Evolutionary conservation across 1,140 invertebrate genomes (phyloP).

Genomic region (Leucophenga varia): DNA sequence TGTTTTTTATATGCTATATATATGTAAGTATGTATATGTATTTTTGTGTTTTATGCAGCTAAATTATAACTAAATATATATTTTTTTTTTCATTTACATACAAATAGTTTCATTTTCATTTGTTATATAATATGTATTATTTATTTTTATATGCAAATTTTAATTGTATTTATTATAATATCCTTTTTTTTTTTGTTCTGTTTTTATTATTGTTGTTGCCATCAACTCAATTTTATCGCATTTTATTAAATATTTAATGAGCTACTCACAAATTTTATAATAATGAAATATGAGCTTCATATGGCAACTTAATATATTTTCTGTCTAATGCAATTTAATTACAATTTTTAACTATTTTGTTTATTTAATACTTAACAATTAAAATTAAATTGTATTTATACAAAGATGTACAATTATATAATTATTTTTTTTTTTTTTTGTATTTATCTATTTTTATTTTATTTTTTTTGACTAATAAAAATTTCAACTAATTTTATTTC

Average conservation of each 20-base stretch:
- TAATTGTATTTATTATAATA: constrained; percentile 21
- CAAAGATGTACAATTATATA: too few species aligned
- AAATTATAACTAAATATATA: too few species aligned
- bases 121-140: constrained; percentile 1
- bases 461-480: constrained; percentile 39
- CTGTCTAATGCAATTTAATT: constrained; percentile 48
- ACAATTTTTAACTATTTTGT: constrained; percentile 42
- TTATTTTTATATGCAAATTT: constrained; percentile 23
- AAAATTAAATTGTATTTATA: constrained; percentile 23
- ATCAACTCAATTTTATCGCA: constrained; percentile 24
- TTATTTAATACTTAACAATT: constrained; percentile 31
- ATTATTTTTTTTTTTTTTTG: too few species aligned
- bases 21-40: constrained; percentile 17
- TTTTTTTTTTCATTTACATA: constrained; percentile 24
- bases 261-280: too few species aligned
- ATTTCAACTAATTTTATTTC: constrained; percentile 43
- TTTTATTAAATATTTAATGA: constrained; percentile 44
- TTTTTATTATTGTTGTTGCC: constrained; percentile 23
- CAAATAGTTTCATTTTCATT: constrained; percentile 27
- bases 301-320: too few species aligned
- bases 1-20: constrained; percentile 15
- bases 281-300: too few species aligned
- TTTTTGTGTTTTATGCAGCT: too few species aligned
- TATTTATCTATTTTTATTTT: too few species aligned
- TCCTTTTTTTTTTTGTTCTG: constrained; percentile 11